Evolutionary conservation across 2,888 invertebrate species (phyloP).

Genomic region (Diadromus collaris): DNA sequence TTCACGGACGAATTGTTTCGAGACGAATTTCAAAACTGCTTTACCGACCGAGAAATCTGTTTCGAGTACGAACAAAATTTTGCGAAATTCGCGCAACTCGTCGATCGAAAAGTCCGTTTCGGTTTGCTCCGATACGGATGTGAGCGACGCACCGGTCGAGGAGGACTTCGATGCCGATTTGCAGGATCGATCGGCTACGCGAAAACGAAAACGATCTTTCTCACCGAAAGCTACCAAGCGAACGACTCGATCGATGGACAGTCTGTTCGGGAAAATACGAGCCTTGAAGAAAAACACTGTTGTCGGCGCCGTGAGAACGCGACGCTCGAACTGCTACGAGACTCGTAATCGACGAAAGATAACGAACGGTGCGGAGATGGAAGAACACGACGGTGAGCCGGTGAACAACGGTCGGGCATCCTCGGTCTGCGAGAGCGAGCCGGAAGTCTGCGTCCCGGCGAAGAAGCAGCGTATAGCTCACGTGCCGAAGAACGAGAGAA

Average conservation of each 20-base stretch:
- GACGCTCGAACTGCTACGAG: background rate
- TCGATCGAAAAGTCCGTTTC: background rate
- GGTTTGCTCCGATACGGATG: constrained; percentile 2
- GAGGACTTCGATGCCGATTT: background rate
- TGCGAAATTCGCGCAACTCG: background rate
- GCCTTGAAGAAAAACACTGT: constrained; percentile 63
- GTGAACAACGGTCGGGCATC: background rate
- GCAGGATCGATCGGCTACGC: background rate
- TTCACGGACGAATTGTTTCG: background rate
- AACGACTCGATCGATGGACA: constrained; percentile 35
- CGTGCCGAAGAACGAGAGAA: constrained; percentile 56
- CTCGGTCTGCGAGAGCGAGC: background rate
- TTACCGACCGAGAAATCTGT: background rate
- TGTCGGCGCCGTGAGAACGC: constrained; percentile 11
- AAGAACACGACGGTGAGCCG: background rate
- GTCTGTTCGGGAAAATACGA: constrained; percentile 64
- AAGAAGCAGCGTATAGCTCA: constrained; percentile 70
- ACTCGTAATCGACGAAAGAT: constrained; percentile 2
- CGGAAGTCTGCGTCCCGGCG: constrained; percentile 31
- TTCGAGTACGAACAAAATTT: background rate
- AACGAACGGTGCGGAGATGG: constrained; percentile 14
- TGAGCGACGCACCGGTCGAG: constrained; percentile 2
- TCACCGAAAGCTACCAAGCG: constrained; percentile 30
- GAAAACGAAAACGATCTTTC: constrained; percentile 39
- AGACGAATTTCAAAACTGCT: background rate